A percentile compares a stretch with the other conserved stretches of the same genome.
Evolutionary conservation across 2,113 vertebrate species (phyloP).

Genomic region (Lethenteron reissneri): DNA sequence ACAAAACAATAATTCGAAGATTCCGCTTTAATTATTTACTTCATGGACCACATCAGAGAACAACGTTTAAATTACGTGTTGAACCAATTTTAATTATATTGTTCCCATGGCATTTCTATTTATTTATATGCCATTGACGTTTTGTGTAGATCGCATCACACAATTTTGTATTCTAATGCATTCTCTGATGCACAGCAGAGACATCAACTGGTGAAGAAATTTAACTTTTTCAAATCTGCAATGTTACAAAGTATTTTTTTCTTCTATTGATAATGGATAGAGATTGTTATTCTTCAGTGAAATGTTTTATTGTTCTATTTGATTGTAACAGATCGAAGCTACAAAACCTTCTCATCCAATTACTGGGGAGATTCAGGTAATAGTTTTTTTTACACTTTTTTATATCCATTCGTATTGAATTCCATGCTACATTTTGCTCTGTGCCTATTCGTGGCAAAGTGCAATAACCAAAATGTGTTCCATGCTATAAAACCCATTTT

Average conservation of each 20-base stretch:
- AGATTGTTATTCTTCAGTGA: neutral
- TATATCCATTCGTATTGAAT: too few relatives aligned
- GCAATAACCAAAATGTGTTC: too few relatives aligned
- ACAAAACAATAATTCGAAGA: neutral
- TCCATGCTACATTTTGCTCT: too few relatives aligned
- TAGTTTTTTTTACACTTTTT: neutral
- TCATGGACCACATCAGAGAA: neutral
- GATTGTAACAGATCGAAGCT: slow-evolving; percentile 39
- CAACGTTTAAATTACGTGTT: neutral
- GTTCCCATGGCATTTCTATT: too few relatives aligned
- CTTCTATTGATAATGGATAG: neutral
- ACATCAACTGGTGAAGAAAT: slow-evolving; percentile 1
- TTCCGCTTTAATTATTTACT: neutral
- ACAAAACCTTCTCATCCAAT: slow-evolving; percentile 49
- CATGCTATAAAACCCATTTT: too few relatives aligned
- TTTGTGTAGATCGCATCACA: too few relatives aligned
- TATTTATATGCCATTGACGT: too few relatives aligned
- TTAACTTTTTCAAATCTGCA: slow-evolving; percentile 14
- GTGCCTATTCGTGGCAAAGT: too few relatives aligned
- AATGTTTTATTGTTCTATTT: neutral
- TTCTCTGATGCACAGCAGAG: too few relatives aligned
- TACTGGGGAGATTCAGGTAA: slow-evolving; percentile 92
- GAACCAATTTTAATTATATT: neutral
- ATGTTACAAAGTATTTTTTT: slow-evolving; percentile 6
- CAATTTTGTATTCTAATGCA: too few relatives aligned